Conservation (phyloP, 2,797 vertebrate genomes). For the Acanthopagrus latus region DNA sequence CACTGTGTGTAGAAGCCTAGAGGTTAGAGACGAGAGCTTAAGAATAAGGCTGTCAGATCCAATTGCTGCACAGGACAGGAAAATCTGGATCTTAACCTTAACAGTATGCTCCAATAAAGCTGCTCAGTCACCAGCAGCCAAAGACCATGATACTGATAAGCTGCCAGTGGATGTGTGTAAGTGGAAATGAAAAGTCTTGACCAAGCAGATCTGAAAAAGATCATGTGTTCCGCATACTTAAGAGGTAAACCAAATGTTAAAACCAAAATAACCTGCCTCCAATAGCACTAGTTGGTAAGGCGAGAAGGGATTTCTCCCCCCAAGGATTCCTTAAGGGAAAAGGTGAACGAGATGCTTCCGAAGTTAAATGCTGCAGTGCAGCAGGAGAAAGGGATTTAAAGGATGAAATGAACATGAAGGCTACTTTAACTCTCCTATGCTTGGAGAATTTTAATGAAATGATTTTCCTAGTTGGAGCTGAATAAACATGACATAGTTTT, state of each 20-base stretch:
- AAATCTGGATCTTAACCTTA: slow-evolving; percentile 38
- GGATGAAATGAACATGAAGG: slow-evolving; percentile 32
- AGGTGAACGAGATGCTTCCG: slow-evolving; percentile 3
- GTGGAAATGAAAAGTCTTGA: slow-evolving; percentile 12
- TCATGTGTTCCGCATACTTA: slow-evolving; percentile 16
- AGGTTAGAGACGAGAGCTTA: slow-evolving; percentile 30
- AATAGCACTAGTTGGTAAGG: not conserved
- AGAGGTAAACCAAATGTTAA: slow-evolving; percentile 14
- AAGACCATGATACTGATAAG: slow-evolving; percentile 14
- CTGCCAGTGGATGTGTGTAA: slow-evolving; percentile 8
- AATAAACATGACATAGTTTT: slow-evolving; percentile 16
- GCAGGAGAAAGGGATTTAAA: slow-evolving; percentile 32
- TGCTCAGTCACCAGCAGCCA: slow-evolving; percentile 12
- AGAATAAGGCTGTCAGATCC: slow-evolving; percentile 25
- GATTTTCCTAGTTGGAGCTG: not conserved
- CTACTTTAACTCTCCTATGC: slow-evolving; percentile 18
- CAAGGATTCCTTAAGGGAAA: slow-evolving; percentile 24
- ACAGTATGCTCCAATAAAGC: slow-evolving; percentile 18
- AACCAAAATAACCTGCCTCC: slow-evolving; percentile 22
- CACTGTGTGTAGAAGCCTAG: slow-evolving; percentile 2
- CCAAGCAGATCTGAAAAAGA: slow-evolving; percentile 4
- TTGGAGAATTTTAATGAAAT: slow-evolving; percentile 31
- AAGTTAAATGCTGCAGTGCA: slow-evolving; percentile 21
- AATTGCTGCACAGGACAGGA: slow-evolving; percentile 22
- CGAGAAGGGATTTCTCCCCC: slow-evolving; percentile 12